Conservation (phyloP, 1,140 invertebrate genomes). For the Chironomus tepperi region DNA sequence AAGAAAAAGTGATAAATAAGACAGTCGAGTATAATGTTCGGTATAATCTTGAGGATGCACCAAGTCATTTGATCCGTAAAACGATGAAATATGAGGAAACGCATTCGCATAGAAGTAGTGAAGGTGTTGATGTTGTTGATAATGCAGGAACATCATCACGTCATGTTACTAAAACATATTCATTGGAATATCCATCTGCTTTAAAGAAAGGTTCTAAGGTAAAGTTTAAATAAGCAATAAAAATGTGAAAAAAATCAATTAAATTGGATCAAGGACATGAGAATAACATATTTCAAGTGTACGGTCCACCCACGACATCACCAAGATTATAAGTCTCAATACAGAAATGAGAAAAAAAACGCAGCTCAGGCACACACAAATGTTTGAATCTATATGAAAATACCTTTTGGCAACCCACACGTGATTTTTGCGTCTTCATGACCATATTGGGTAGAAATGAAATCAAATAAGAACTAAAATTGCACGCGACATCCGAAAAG, state of each 20-base stretch:
- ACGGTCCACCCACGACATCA: not conserved
- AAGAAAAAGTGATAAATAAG: not conserved
- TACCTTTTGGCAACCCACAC: slow-evolving; percentile 15
- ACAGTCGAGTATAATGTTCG: not conserved
- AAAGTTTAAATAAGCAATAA: not conserved
- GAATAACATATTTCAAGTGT: slow-evolving; percentile 11
- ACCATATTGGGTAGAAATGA: not conserved
- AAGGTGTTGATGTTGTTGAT: not conserved
- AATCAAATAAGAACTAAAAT: not conserved
- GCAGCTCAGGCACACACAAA: not conserved
- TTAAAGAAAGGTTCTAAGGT: not conserved
- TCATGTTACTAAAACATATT: not conserved
- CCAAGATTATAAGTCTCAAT: not conserved
- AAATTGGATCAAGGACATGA: slow-evolving; percentile 16
- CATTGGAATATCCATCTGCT: not conserved
- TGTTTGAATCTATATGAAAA: not conserved
- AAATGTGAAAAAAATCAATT: not conserved
- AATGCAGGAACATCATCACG: not conserved
- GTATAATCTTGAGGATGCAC: slow-evolving; percentile 4
- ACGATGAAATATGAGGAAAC: slow-evolving; percentile 10
- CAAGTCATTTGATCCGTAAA: not conserved
- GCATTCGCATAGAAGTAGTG: not conserved
- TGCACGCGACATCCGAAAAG: slow-evolving; percentile 17
- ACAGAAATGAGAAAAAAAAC: not conserved
- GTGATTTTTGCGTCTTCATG: slow-evolving; percentile 7